A percentile compares a stretch with the other conserved stretches of the same genome.
Conservation (phyloP, 1,140 invertebrate species). For the Hyles euphorbiae region DNA sequence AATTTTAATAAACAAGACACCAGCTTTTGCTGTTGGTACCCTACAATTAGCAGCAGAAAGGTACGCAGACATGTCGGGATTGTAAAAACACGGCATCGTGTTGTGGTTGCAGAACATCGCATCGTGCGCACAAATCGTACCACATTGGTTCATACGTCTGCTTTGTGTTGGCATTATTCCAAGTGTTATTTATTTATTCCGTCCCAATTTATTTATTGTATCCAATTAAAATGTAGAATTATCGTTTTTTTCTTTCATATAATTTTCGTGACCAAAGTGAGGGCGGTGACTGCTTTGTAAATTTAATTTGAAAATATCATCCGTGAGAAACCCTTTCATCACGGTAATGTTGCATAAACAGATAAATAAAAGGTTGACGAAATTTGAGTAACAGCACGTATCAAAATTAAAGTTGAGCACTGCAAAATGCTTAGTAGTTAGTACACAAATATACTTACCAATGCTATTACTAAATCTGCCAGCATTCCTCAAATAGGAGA, state of each 20-base stretch:
- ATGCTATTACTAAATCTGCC: slow-evolving; percentile 91
- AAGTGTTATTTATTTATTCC: slow-evolving; percentile 36
- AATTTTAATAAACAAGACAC: too few species aligned
- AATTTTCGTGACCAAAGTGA: background rate
- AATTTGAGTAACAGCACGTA: too few species aligned
- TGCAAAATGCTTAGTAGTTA: background rate
- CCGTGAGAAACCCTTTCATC: too few species aligned
- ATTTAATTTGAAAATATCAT: too few species aligned
- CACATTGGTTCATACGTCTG: slow-evolving; percentile 12
- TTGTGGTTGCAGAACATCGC: slow-evolving; percentile 15
- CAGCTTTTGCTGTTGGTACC: too few species aligned
- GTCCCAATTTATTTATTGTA: slow-evolving; percentile 38
- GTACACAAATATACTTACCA: slow-evolving; percentile 72
- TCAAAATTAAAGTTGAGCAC: too few species aligned
- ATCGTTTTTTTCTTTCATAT: background rate
- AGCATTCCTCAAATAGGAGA: slow-evolving; percentile 95
- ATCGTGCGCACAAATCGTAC: slow-evolving; percentile 22
- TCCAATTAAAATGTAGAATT: slow-evolving; percentile 27
- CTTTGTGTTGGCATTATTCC: slow-evolving; percentile 28
- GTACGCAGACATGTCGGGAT: background rate
- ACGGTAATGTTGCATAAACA: too few species aligned
- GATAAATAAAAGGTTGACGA: too few species aligned
- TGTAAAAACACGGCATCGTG: slow-evolving; percentile 17
- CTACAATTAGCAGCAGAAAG: too few species aligned
- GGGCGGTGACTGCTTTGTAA: too few species aligned